Conservation (phyloP, 2,888 invertebrate species). For the Gortyna flavago region DNA sequence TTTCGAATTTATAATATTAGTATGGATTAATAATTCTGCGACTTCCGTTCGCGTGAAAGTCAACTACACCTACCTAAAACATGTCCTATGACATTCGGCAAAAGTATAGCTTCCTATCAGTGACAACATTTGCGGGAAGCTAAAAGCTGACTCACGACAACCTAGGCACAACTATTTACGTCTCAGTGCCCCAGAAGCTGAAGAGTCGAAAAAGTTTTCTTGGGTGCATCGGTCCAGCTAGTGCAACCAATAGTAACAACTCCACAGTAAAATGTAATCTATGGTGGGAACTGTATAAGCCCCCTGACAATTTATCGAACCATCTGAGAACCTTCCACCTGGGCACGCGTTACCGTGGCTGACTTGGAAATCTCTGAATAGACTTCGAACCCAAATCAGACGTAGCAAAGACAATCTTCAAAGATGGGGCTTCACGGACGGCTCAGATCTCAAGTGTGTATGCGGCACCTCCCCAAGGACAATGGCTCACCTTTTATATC, state of each 20-base stretch:
- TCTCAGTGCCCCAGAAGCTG: neutral
- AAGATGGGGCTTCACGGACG: neutral
- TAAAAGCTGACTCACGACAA: too few species aligned
- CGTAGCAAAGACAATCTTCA: neutral
- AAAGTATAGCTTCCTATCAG: neutral
- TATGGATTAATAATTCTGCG: neutral
- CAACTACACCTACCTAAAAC: neutral
- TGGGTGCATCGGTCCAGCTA: neutral
- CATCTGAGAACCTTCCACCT: neutral
- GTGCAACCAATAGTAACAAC: neutral
- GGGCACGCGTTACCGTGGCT: neutral
- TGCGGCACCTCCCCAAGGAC: neutral
- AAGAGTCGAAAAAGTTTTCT: neutral
- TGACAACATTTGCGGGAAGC: neutral
- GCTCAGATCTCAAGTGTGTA: neutral
- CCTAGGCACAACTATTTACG: neutral
- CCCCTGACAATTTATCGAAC: neutral
- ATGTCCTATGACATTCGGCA: neutral
- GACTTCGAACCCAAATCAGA: neutral
- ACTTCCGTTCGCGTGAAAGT: neutral
- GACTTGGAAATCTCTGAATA: neutral
- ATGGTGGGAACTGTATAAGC: too few species aligned
- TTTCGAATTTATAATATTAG: too few species aligned
- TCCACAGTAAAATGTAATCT: too few species aligned
- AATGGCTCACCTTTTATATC: neutral